Conservation (phyloP, 2,888 invertebrate genomes). For the Drosophila siamana region DNA sequence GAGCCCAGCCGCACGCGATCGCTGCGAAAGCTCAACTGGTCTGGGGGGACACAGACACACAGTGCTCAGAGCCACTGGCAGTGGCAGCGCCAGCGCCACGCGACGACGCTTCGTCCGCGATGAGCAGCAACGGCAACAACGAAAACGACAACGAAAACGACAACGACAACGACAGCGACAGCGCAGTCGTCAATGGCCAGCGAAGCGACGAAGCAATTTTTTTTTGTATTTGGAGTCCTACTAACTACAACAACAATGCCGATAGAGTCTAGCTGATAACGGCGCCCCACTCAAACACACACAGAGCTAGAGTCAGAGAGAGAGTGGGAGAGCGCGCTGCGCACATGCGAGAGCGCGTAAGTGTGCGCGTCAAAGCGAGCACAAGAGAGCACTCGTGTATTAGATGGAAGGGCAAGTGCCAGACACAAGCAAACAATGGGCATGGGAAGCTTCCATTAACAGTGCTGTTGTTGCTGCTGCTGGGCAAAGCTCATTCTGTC, state of each 20-base stretch:
- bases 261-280: conserved; percentile 53
- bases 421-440: conserved; percentile 29
- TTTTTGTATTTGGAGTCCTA: conserved; percentile 37
- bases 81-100: conserved; percentile 39
- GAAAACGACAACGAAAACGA: conserved; percentile 15
- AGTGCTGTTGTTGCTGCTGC: conserved; percentile 1
- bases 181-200: conserved; percentile 26
- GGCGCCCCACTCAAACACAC: conserved; percentile 10
- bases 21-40: conserved; percentile 81
- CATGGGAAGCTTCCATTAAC: conserved; percentile 39
- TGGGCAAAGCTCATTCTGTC: conserved; percentile 44
- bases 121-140: conserved; percentile 44
- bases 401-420: conserved; percentile 29
- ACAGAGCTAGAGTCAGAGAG: conserved; percentile 3
- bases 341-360: neutral
- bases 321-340: neutral
- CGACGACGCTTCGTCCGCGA: conserved; percentile 41
- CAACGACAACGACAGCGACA: conserved; percentile 3
- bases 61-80: conserved; percentile 43
- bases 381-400: neutral
- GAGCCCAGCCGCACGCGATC: conserved; percentile 81
- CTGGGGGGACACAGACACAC: conserved; percentile 52
- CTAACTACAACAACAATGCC: conserved; percentile 36
- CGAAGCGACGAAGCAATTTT: conserved; percentile 5
- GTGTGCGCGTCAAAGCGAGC: conserved; percentile 9